phyloP scores from a whole-genome alignment of 1,140 invertebrate genomes.

The Cylas formicarius region DNA sequence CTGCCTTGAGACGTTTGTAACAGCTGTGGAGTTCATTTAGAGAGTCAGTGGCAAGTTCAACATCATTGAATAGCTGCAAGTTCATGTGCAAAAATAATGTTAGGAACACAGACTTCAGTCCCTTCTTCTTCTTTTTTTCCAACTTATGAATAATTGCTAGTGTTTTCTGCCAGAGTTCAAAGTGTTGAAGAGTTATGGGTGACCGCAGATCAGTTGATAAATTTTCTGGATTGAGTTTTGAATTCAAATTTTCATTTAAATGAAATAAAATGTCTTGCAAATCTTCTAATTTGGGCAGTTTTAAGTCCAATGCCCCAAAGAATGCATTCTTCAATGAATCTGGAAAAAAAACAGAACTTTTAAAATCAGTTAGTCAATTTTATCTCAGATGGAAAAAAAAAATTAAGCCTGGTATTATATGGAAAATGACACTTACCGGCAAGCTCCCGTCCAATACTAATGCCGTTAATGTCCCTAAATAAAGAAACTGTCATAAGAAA shows the following conservation, averaged over 20 bases:
- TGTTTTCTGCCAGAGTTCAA: constrained; percentile 55
- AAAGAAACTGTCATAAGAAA: constrained; percentile 57
- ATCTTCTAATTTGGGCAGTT: constrained; percentile 53
- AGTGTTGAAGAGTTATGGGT: constrained; percentile 48
- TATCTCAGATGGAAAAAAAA: too few relatives aligned
- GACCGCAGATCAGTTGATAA: constrained; percentile 41
- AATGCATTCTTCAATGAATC: constrained; percentile 53
- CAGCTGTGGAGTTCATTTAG: constrained; percentile 63
- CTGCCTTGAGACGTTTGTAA: constrained; percentile 53
- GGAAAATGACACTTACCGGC: constrained; percentile 44
- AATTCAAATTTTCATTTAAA: constrained; percentile 49
- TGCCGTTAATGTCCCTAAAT: constrained; percentile 47
- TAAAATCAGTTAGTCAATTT: too few relatives aligned
- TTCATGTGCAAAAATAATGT: constrained; percentile 62
- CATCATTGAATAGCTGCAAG: constrained; percentile 62
- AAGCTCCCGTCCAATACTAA: constrained; percentile 50
- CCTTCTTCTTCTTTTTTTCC: constrained; percentile 35
- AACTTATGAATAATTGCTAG: constrained; percentile 45
- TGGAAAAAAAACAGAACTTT: constrained; percentile 20
- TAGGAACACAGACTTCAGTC: constrained; percentile 49
- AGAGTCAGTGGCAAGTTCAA: constrained; percentile 56
- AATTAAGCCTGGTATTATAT: too few relatives aligned
- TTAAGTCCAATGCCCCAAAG: constrained; percentile 56
- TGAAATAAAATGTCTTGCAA: constrained; percentile 49
- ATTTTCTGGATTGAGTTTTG: constrained; percentile 32